Percentiles rank a stretch among this genome's conserved stretches.
phyloP scores from a whole-genome alignment of 2,888 invertebrate genomes.

The Apodemia duryi region DNA sequence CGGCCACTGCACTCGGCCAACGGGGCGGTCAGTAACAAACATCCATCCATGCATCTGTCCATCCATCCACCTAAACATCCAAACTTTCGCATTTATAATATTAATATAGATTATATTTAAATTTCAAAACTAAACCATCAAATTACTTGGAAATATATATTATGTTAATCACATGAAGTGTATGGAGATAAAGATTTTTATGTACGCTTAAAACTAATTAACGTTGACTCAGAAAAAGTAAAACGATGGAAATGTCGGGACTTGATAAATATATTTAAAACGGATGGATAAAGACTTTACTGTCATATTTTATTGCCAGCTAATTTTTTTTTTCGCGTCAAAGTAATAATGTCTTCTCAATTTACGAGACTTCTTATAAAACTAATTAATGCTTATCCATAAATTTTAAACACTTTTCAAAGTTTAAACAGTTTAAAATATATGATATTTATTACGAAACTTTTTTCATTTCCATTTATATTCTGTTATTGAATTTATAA shows the following conservation, averaged over 20 bases:
- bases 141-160: not conserved
- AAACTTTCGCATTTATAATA: too few relatives aligned
- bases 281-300: conserved; percentile 35
- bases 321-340: not conserved
- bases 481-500: too few relatives aligned
- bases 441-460: not conserved
- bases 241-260: conserved; percentile 33
- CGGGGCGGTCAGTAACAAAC: too few relatives aligned
- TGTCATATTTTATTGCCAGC: conserved; percentile 38
- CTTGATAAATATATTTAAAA: conserved; percentile 48
- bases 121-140: not conserved
- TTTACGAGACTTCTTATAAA: not conserved
- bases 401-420: not conserved
- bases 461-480: not conserved
- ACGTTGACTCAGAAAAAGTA: conserved; percentile 42
- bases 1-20: too few relatives aligned
- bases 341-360: conserved; percentile 1
- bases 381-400: not conserved
- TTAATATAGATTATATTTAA: not conserved
- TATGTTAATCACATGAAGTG: not conserved
- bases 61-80: too few relatives aligned
- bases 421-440: not conserved
- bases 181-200: conserved; percentile 36
- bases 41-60: too few relatives aligned
- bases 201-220: conserved; percentile 43